Conservation (phyloP, 2,888 invertebrate genomes). For the Synergus japonicus region DNA sequence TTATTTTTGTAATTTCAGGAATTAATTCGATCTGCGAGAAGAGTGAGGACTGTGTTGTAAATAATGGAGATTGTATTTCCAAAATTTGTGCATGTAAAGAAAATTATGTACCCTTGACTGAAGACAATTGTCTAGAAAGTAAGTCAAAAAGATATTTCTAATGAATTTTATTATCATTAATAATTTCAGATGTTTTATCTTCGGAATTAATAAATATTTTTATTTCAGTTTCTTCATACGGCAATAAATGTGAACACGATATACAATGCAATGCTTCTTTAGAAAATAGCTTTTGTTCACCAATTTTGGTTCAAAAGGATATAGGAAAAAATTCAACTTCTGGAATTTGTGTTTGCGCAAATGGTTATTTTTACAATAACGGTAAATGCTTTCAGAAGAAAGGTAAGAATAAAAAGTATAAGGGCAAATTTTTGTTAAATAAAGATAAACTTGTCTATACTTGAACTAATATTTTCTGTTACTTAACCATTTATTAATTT, state of each 20-base stretch:
- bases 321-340: background rate
- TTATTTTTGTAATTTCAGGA: slow-evolving; percentile 51
- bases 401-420: slow-evolving; percentile 47
- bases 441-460: too few relatives aligned
- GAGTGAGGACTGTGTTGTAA: slow-evolving; percentile 48
- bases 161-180: too few relatives aligned
- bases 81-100: slow-evolving; percentile 55
- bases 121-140: slow-evolving; percentile 58
- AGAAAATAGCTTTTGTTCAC: slow-evolving; percentile 50
- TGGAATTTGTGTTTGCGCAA: background rate
- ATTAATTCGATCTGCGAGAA: slow-evolving; percentile 55
- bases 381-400: slow-evolving; percentile 48
- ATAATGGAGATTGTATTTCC: slow-evolving; percentile 55
- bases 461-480: background rate
- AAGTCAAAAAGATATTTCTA: slow-evolving; percentile 38
- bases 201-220: too few relatives aligned
- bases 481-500: background rate
- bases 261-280: slow-evolving; percentile 57
- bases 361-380: slow-evolving; percentile 48
- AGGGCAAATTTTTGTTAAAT: too few relatives aligned
- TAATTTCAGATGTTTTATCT: too few relatives aligned
- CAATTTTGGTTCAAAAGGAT: background rate
- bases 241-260: slow-evolving; percentile 56
- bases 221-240: slow-evolving; percentile 55
- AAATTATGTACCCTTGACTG: slow-evolving; percentile 46